Evolutionary conservation across 2,888 invertebrate genomes (phyloP), one percentile per base, ranked within the genome.

Genomic region (Drosophila austrosaltans): DNA sequence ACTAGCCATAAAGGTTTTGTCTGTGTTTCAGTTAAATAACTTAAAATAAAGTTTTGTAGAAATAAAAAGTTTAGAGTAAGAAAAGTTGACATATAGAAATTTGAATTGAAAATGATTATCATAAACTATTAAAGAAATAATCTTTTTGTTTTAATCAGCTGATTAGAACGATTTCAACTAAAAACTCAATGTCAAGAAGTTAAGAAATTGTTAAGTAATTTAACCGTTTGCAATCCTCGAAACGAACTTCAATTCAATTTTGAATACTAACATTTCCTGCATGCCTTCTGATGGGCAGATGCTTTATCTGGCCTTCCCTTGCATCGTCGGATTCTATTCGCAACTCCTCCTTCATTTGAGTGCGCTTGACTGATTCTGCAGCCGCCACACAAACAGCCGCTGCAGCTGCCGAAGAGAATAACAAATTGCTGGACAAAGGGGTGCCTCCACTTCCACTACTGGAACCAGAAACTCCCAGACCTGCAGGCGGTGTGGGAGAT

Each of bases 361-460:
- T 81, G 66, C 79, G 77, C 75, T 89, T 89, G 28, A 71, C 74
- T 10, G 86, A 75, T 40, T 82, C 82, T 4, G 62, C 82, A 56
- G 89, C 89, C 28, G 81, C 88, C 39, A 80, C 87, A 12, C 84
- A 86, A 32, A 81, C 89, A 32, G 89, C 91, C 5, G 83, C 80
- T 30, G 81, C 89, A 59, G 85, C 83, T 22, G 87, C 78, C 66
- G 89, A 84, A 48, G 92, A 91, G 81, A 94, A 94, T 64, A 94
- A 90, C 93, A 94, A 93, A 90, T 94, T 94, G 73, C 94, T 93
- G 12, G 92, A 85, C 75, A 92, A 89, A 66, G 90, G 89, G 0
- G 82, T 36, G 36, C 36, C 60, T 5, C 69, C 80, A 8, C 12
- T 36, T 20, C 39, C 39, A 12, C 39, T 20, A 2, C 56, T 36